Percentiles rank a stretch among this genome's conserved stretches.
phyloP scores from a whole-genome alignment of 2,797 vertebrate genomes.

The Vultur gryphus region DNA sequence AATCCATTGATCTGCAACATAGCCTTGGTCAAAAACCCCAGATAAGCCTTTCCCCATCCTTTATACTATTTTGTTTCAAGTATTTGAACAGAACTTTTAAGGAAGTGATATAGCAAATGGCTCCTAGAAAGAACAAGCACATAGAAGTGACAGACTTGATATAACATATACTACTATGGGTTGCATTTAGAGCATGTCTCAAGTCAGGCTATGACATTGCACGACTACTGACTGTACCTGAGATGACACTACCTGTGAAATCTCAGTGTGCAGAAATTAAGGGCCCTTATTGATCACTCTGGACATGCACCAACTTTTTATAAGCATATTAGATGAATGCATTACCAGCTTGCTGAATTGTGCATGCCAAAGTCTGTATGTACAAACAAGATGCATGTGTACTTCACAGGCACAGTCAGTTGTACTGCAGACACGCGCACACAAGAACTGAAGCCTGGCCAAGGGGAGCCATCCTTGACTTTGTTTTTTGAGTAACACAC shows the following conservation, averaged over 20 bases:
- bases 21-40: neutral
- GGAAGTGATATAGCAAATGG: neutral
- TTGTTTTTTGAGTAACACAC: neutral
- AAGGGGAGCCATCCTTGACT: neutral
- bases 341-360: neutral
- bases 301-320: neutral
- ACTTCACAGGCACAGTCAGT: constrained; percentile 33
- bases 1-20: neutral
- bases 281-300: neutral
- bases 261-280: neutral
- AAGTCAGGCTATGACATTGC: neutral
- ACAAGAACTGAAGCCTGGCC: constrained; percentile 12
- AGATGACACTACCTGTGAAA: neutral
- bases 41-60: neutral
- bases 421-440: neutral
- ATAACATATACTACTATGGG: neutral
- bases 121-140: constrained; percentile 3
- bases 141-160: constrained; percentile 4
- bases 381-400: neutral
- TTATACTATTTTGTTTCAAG: neutral
- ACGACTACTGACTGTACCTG: constrained; percentile 14
- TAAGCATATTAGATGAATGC: neutral
- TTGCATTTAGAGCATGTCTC: neutral
- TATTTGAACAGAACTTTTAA: neutral
- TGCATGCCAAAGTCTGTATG: neutral